A percentile compares a stretch with the other conserved stretches of the same genome.
Conservation (phyloP, 35 echinoderm and acorn worm species). For the Acanthaster planci region DNA sequence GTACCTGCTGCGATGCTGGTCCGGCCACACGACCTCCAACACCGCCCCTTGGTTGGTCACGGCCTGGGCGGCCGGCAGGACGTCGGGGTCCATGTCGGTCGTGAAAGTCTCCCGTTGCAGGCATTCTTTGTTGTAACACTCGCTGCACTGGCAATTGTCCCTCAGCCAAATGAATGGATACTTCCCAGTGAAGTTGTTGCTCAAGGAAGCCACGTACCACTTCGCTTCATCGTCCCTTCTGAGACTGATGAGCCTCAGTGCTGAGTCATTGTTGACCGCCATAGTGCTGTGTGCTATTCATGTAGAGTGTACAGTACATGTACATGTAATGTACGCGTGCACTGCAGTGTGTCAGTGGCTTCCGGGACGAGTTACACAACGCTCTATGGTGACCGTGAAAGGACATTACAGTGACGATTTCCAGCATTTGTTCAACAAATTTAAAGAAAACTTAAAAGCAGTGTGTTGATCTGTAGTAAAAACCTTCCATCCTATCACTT, state of each 20-base stretch:
- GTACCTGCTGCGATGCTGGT: neutral
- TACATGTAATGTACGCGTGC: too few relatives aligned
- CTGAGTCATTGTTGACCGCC: too few relatives aligned
- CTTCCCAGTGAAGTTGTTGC: neutral
- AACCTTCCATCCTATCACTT: too few relatives aligned
- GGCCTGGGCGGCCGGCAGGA: neutral
- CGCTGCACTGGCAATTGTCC: conserved; percentile 34
- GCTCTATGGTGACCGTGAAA: too few relatives aligned
- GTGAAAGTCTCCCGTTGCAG: neutral
- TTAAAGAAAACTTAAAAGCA: too few relatives aligned
- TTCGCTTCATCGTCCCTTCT: neutral
- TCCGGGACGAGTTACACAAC: too few relatives aligned
- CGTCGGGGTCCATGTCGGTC: conserved; percentile 21
- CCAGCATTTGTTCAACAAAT: too few relatives aligned
- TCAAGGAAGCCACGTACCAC: neutral
- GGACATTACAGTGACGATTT: too few relatives aligned
- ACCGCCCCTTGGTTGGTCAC: neutral
- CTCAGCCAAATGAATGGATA: conserved; percentile 48
- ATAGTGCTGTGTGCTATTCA: too few relatives aligned
- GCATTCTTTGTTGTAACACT: conserved; percentile 16
- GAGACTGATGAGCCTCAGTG: neutral
- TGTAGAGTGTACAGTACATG: too few relatives aligned
- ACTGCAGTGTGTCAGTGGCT: too few relatives aligned
- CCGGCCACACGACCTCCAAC: conserved; percentile 1
- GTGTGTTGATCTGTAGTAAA: too few relatives aligned